Conservation (phyloP, 2,113 vertebrate genomes). For the Eretmochelys imbricata region DNA sequence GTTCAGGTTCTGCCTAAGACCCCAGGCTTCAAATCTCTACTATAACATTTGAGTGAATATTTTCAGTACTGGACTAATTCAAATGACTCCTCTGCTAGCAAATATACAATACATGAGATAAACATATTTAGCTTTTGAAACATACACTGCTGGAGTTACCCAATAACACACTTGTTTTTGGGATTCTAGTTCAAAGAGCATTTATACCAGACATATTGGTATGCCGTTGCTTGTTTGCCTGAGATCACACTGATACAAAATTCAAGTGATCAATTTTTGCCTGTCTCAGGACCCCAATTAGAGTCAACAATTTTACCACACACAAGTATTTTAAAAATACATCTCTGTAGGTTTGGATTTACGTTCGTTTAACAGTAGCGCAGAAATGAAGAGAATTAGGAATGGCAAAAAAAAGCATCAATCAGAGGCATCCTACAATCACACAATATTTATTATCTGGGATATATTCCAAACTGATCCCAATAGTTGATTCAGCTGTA, state of each 20-base stretch:
- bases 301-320: not conserved
- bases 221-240: conserved; percentile 23
- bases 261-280: not conserved
- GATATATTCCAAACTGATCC: not conserved
- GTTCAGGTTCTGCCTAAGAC: too few relatives aligned
- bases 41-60: not conserved
- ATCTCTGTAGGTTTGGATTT: not conserved
- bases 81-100: conserved; percentile 15
- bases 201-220: conserved; percentile 41
- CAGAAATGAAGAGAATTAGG: not conserved
- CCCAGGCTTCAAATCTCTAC: not conserved
- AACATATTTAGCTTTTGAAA: conserved; percentile 55
- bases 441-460: not conserved
- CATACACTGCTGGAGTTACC: conserved; percentile 43
- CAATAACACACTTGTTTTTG: conserved; percentile 60
- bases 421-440: not conserved
- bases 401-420: not conserved
- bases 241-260: conserved; percentile 11
- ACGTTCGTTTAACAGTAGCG: not conserved
- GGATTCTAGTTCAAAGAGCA: conserved; percentile 67
- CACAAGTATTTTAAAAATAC: not conserved
- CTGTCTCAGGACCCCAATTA: not conserved
- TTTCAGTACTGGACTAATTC: conserved; percentile 8
- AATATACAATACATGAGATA: conserved; percentile 37
- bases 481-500: not conserved